Base-by-base conservation (phyloP, 2,888 invertebrate genomes). In the Antheraea assamensis region DNA sequence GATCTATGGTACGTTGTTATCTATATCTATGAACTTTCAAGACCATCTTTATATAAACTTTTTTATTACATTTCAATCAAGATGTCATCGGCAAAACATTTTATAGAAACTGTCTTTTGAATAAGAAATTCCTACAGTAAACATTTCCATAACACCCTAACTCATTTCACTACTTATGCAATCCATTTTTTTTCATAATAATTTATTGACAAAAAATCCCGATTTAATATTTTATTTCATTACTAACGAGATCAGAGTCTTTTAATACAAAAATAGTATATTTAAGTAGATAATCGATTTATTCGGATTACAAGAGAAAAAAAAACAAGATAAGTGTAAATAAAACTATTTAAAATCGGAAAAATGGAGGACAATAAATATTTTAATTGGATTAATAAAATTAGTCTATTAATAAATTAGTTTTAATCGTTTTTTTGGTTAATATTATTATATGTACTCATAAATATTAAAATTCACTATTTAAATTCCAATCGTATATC, bases 141-240 rank as follows among this genome's bases (percentile, higher is more conserved):
- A 17, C 27, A 30, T 27, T 10, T 64, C 58, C 61, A 30, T 64
- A 30, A 64, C 61, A 27, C 24, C 58, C 24, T 55, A 55, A n/a
- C 55, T 24, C 58, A 58, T 58, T 24, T 58, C 24, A 13, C 58
- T 55, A 55, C 10, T 55, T 55, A 58, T 58, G n/a, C 24, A 58
- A 58, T 58, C 13, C 2, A 58, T 58, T 13, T 58, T 31, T 19
- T 19, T 68, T n/a, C 19, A n/a, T 30, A 21, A 35, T 68, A 68
- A 68, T 68, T 68, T 68, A 68, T 35, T 35, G n/a, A 68, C 35
- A 72, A 71, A 72, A 5, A 72, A 72, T 72, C 27, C 61, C 64
- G n/a, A 27, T 47, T 27, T 17, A 30, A 71, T 71, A 55, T 42
- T 24, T 72, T 31, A 47, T 64, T 64, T 68, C 68, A 68, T 35